Conservation (phyloP, 2,113 vertebrate species). For the Oreochromis niloticus region DNA sequence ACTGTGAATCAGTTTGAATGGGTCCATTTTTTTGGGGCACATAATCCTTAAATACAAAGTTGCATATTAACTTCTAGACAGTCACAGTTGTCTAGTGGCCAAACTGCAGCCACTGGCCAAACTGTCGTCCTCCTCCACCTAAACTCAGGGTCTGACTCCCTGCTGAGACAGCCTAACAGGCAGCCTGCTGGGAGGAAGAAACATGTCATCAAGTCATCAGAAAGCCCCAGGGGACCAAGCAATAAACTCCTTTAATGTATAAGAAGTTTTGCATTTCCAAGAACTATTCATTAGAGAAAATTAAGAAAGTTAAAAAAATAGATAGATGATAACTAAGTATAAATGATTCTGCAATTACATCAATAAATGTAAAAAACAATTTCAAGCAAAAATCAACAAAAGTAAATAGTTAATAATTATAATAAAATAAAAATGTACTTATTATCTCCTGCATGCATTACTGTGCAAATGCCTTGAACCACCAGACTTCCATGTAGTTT, state of each 20-base stretch:
- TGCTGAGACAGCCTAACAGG: constrained; percentile 39
- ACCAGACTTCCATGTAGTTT: not conserved
- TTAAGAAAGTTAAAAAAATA: not conserved
- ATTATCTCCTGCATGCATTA: not conserved
- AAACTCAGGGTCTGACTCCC: constrained; percentile 38
- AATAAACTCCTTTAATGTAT: not conserved
- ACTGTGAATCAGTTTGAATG: not conserved
- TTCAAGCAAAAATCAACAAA: not conserved
- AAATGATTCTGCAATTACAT: not conserved
- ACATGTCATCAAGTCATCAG: constrained; percentile 51
- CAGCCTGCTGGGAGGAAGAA: constrained; percentile 47
- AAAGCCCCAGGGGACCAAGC: constrained; percentile 31
- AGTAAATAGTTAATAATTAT: not conserved
- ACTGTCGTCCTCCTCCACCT: constrained; percentile 54
- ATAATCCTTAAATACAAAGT: not conserved
- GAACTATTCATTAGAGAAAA: not conserved
- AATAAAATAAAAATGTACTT: not conserved
- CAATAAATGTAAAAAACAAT: not conserved
- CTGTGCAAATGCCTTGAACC: not conserved
- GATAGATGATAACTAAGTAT: not conserved
- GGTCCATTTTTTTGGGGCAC: not conserved
- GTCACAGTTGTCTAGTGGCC: constrained; percentile 36
- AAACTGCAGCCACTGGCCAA: constrained; percentile 67
- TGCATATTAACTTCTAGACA: not conserved
- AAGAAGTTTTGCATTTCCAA: not conserved